Base-by-base conservation (phyloP, 92 coral and sea anemone species). In the Plumapathes pennacea region DNA sequence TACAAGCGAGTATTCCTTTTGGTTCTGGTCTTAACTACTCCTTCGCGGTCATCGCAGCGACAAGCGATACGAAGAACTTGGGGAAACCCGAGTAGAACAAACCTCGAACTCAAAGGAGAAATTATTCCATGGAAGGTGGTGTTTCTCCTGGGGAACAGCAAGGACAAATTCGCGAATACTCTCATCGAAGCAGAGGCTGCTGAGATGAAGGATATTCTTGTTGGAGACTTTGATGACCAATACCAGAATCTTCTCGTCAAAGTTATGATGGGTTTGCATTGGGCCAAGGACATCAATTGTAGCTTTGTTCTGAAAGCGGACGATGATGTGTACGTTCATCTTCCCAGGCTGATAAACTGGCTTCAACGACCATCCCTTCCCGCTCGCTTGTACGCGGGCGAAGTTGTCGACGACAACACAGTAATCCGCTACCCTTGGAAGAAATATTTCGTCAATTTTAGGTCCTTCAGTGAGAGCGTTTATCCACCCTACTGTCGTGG, bases 61-160 rank as follows among this genome's bases (percentile, higher is more conserved):
- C 24, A 15, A 45, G 11, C 50, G 13, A 45, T 45, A 20, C 50
- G 50, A 3, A 25, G 25, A n/a, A 45, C 50, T 20, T 45, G 50
- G 50, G 50, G 50, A 13, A 45, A 29, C 21, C n/a, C n/a, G n/a
- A n/a, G n/a, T n/a, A n/a, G n/a, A n/a, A n/a, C n/a, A n/a, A n/a
- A n/a, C n/a, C n/a, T n/a, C n/a, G n/a, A n/a, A n/a, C 50, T 45
- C 2, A 25, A 45, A 9, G 50, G 50, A 2, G 24, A 9, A 2
- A 29, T 25, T 13, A 18, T 15, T 5, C 5, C 50, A n/a, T 60
- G 67, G 67, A 29, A 60, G 4, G 41, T 19, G 7, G 54, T 42
- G 13, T 60, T 60, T 43, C 38, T 60, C 28, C 21, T 60, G 12
- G 67, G 67, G 21, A 60, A 26, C n/a, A 31, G 41, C 9, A 51